Conservation (phyloP, 2,888 invertebrate species). For the Chromoteleia sp. region DNA sequence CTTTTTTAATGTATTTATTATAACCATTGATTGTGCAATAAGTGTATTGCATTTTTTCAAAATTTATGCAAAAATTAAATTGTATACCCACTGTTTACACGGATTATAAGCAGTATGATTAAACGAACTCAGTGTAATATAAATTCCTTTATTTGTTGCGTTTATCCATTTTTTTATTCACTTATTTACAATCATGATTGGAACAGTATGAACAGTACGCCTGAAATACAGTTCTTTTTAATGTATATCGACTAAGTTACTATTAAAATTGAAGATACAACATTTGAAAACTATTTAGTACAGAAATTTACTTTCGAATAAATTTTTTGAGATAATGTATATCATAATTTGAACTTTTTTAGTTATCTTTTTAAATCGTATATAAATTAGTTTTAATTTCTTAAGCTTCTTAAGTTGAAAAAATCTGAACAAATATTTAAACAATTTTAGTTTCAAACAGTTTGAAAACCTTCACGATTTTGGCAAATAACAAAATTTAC, state of each 20-base stretch:
- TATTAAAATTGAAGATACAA: not conserved
- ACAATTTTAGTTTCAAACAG: no score
- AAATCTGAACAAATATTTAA: not conserved
- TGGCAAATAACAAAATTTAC: no score
- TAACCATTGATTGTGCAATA: slow-evolving; percentile 34
- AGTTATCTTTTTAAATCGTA: not conserved
- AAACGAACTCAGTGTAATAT: slow-evolving; percentile 29
- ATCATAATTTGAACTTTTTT: no score
- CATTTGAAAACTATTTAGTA: no score
- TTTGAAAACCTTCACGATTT: no score
- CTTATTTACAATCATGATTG: slow-evolving; percentile 32
- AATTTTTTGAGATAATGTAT: no score
- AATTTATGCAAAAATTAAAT: slow-evolving; percentile 8
- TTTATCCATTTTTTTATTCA: slow-evolving; percentile 26
- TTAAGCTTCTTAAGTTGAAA: not conserved
- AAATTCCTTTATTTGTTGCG: slow-evolving; percentile 15
- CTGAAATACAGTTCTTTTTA: slow-evolving; percentile 35
- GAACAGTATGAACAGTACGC: slow-evolving; percentile 32
- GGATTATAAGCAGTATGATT: slow-evolving; percentile 21
- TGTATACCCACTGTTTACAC: slow-evolving; percentile 31
- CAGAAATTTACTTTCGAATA: no score
- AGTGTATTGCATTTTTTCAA: slow-evolving; percentile 22
- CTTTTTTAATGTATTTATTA: not conserved
- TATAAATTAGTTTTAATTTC: not conserved
- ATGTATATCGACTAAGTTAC: not conserved